Evolutionary conservation across 2,888 invertebrate species (phyloP).

Genomic region (Latrodectus elegans): DNA sequence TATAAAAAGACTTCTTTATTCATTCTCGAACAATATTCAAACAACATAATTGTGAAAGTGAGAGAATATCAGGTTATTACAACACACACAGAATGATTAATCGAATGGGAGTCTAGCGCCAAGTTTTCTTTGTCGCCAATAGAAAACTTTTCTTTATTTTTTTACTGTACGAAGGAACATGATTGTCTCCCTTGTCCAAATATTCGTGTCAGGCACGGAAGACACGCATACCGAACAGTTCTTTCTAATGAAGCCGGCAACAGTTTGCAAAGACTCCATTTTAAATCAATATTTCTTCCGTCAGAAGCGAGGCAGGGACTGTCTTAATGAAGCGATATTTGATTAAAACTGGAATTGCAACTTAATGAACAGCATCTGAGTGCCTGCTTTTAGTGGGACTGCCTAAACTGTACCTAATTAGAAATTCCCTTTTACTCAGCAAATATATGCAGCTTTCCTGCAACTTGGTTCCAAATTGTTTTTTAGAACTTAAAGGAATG

Average conservation of each 20-base stretch:
- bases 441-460: slow-evolving; percentile 33
- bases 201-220: slow-evolving; percentile 7
- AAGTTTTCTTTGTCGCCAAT: slow-evolving; percentile 2
- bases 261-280: slow-evolving; percentile 37
- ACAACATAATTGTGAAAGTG: slow-evolving; percentile 1
- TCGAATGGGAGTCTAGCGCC: not conserved
- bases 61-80: slow-evolving; percentile 1
- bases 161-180: not conserved
- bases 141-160: not conserved
- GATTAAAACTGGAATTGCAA: slow-evolving; percentile 57
- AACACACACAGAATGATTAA: slow-evolving; percentile 2
- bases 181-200: slow-evolving; percentile 28
- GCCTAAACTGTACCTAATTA: slow-evolving; percentile 49
- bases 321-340: slow-evolving; percentile 57
- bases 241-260: slow-evolving; percentile 43
- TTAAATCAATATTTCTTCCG: slow-evolving; percentile 46
- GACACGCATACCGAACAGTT: slow-evolving; percentile 23
- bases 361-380: slow-evolving; percentile 42
- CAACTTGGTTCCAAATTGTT: too few species aligned
- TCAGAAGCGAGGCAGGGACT: slow-evolving; percentile 30
- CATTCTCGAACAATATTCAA: not conserved
- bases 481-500: too few species aligned
- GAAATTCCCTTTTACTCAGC: slow-evolving; percentile 49
- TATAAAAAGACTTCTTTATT: not conserved
- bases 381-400: slow-evolving; percentile 30